These are phyloP conservation scores for Dynastes tityus DNA, from an alignment of 2,888 invertebrate species.

Conservation along the genomic window DNA sequence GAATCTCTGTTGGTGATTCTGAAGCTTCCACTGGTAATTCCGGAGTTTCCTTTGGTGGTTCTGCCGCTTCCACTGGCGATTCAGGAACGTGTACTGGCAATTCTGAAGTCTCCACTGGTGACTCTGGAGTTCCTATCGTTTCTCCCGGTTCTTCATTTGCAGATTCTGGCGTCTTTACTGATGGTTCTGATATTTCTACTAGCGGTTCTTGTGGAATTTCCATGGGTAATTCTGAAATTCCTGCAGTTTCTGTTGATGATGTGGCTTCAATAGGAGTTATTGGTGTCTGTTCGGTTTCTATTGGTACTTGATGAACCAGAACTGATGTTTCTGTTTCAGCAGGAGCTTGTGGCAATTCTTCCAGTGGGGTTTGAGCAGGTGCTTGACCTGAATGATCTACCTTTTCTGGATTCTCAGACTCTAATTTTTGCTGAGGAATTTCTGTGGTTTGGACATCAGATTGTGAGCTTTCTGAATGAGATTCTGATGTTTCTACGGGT, in stretches of 20 bases:
- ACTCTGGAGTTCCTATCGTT: conserved; percentile 8
- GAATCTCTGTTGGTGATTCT: background rate
- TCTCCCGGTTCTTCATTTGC: background rate
- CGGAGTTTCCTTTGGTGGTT: conserved; percentile 15
- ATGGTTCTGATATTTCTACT: conserved; percentile 27
- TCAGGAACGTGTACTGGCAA: background rate
- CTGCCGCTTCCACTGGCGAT: conserved; percentile 16
- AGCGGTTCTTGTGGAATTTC: conserved; percentile 17
- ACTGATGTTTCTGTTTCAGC: no score
- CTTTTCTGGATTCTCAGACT: background rate
- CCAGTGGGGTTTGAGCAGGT: background rate
- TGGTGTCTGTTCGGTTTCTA: conserved; percentile 35
- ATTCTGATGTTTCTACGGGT: conserved; percentile 48
- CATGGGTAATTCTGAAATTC: background rate
- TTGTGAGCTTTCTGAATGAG: background rate
- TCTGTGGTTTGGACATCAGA: background rate
- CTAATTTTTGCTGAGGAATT: background rate
- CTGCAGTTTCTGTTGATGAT: conserved; percentile 37
- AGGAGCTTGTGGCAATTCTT: background rate
- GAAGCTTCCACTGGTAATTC: conserved; percentile 15
- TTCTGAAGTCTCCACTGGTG: conserved; percentile 35
- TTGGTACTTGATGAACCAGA: background rate
- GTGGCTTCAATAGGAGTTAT: conserved; percentile 33
- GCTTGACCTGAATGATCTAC: background rate
- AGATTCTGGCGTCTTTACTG: background rate